phyloP scores from a whole-genome alignment of 2,797 vertebrate species.

The Threskiornis aethiopicus region DNA sequence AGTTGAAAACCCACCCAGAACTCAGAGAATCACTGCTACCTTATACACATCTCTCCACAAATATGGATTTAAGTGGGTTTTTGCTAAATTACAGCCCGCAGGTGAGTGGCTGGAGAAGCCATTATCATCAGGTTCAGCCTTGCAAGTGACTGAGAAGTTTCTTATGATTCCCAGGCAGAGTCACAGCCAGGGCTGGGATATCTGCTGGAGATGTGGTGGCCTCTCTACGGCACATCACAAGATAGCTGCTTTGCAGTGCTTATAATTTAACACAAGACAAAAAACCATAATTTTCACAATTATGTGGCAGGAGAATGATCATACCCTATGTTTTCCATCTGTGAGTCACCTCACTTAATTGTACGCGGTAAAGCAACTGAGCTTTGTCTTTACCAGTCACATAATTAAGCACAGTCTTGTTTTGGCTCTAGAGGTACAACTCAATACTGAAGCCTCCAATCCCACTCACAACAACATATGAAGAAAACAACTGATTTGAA shows the following conservation, averaged over 20 bases:
- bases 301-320: neutral
- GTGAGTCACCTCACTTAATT: neutral
- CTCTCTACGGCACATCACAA: neutral
- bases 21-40: neutral
- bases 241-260: neutral
- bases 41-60: neutral
- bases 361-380: fast-evolving
- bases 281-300: neutral
- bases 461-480: neutral
- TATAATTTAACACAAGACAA: neutral
- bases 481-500: neutral
- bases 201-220: neutral
- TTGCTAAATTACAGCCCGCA: neutral
- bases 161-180: neutral
- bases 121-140: neutral
- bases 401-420: neutral
- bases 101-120: neutral
- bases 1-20: neutral
- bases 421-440: neutral
- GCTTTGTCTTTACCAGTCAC: neutral
- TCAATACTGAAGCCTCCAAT: neutral
- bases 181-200: neutral
- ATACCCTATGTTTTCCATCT: neutral
- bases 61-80: neutral
- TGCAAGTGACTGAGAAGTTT: neutral